Evolutionary conservation across 2,888 invertebrate genomes (phyloP).

Genomic region (Blastobasis lacticolella): DNA sequence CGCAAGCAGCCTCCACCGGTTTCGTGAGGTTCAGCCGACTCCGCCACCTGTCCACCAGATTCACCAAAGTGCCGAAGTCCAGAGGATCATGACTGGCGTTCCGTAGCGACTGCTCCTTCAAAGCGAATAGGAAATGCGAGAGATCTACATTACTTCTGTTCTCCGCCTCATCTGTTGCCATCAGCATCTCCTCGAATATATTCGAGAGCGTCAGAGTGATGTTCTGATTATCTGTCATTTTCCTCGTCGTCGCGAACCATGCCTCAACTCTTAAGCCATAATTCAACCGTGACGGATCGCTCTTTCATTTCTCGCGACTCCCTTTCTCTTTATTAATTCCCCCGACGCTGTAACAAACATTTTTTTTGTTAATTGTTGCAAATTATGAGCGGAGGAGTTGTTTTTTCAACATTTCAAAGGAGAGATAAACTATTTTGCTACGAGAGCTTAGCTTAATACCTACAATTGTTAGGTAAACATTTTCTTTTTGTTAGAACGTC

Average conservation of each 20-base stretch:
- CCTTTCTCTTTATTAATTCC: too few species aligned
- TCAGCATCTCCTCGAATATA: slow-evolving; percentile 56
- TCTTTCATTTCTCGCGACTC: too few species aligned
- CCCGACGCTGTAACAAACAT: too few species aligned
- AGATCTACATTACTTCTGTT: slow-evolving; percentile 47
- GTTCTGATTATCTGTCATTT: slow-evolving; percentile 49
- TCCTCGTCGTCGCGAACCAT: slow-evolving; percentile 1
- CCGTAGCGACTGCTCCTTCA: slow-evolving; percentile 41
- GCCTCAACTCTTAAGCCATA: too few species aligned
- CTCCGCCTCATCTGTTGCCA: slow-evolving; percentile 45
- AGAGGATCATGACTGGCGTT: slow-evolving; percentile 45
- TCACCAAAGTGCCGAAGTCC: slow-evolving; percentile 56
- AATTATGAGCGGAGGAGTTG: too few species aligned
- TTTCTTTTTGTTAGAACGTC: too few species aligned
- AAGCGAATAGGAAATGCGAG: slow-evolving; percentile 43
- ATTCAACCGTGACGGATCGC: too few species aligned
- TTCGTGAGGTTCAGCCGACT: slow-evolving; percentile 49
- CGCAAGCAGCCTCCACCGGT: slow-evolving; percentile 39
- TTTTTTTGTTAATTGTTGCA: too few species aligned
- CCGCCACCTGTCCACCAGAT: slow-evolving; percentile 52
- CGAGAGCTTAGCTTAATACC: too few species aligned
- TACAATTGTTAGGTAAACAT: too few species aligned
- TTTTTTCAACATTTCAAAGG: too few species aligned
- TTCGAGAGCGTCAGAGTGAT: slow-evolving; percentile 56
- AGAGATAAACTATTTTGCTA: too few species aligned